Percentiles rank a stretch among this genome's conserved stretches.
Evolutionary conservation across 2,797 vertebrate species (phyloP).

Genomic region (Psittacula echo): DNA sequence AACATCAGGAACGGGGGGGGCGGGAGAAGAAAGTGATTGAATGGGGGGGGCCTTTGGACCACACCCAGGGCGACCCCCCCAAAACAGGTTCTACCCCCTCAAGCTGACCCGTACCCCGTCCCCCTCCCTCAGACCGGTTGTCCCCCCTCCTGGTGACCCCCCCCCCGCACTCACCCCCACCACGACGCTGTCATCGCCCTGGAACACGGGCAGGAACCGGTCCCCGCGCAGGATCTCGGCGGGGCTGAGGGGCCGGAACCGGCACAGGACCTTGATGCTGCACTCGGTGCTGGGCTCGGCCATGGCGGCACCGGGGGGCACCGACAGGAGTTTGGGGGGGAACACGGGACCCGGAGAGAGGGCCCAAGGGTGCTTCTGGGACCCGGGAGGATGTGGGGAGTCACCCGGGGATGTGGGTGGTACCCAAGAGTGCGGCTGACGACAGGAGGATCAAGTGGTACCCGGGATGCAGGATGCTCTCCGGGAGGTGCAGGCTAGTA

Average conservation of each 20-base stretch:
- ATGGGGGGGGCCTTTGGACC: background rate
- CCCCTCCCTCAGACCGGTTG: too few relatives aligned
- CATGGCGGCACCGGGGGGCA: constrained; percentile 76
- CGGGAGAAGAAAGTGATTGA: too few relatives aligned
- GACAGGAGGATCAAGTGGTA: background rate
- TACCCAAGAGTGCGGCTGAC: background rate
- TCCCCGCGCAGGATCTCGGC: constrained; percentile 91
- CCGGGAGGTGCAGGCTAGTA: background rate
- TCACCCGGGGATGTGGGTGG: background rate
- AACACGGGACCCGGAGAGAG: too few relatives aligned
- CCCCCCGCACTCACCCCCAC: constrained; percentile 84
- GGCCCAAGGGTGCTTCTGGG: background rate
- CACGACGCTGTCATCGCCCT: constrained; percentile 89
- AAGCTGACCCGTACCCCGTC: background rate
- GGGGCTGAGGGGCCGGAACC: constrained; percentile 92
- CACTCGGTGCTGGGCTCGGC: constrained; percentile 89
- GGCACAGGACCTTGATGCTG: constrained; percentile 95
- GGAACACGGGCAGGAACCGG: constrained; percentile 92
- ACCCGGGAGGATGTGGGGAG: background rate
- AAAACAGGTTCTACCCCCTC: background rate
- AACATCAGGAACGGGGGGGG: background rate
- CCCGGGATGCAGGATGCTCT: background rate
- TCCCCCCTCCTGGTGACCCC: background rate
- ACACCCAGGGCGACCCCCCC: background rate
- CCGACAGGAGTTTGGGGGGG: too few relatives aligned